Percentiles rank a stretch among this genome's conserved stretches.
phyloP scores from a whole-genome alignment of 2,888 invertebrate species.

The Embidobia sp. region DNA sequence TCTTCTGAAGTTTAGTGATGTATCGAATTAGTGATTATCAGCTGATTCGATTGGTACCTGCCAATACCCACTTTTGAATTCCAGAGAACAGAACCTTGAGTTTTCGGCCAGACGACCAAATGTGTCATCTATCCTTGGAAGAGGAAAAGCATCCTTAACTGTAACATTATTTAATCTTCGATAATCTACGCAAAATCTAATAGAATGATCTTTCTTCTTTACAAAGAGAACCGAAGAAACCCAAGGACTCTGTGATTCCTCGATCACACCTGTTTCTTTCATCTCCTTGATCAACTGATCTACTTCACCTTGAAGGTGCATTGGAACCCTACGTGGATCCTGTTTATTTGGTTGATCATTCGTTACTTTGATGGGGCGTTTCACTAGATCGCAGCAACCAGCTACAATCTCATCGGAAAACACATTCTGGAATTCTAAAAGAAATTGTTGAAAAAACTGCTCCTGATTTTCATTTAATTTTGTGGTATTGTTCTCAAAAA shows the following conservation, averaged over 20 bases:
- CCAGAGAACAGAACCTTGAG: conserved; percentile 13
- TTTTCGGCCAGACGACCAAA: conserved; percentile 73
- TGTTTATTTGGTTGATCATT: background rate
- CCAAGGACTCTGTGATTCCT: conserved; percentile 15
- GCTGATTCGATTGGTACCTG: background rate
- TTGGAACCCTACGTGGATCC: background rate
- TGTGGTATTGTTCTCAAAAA: background rate
- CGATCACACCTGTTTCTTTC: background rate
- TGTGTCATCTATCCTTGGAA: conserved; percentile 26
- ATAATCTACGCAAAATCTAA: conserved; percentile 14
- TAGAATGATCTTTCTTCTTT: conserved; percentile 26
- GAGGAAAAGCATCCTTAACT: background rate
- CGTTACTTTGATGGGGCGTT: background rate
- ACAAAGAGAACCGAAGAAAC: conserved; percentile 5
- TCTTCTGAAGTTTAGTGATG: too few species aligned
- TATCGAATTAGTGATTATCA: too few species aligned
- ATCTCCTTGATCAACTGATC: background rate
- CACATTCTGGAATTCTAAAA: background rate
- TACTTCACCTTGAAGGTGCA: background rate
- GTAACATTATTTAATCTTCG: conserved; percentile 3
- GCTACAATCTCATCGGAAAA: conserved; percentile 11
- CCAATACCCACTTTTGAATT: conserved; percentile 23
- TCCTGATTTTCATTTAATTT: background rate
- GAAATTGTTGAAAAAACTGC: background rate
- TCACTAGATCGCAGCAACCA: background rate